Evolutionary conservation across 2,113 vertebrate genomes (phyloP), one percentile per base, ranked within the genome.

Genomic region (Indicator indicator): DNA sequence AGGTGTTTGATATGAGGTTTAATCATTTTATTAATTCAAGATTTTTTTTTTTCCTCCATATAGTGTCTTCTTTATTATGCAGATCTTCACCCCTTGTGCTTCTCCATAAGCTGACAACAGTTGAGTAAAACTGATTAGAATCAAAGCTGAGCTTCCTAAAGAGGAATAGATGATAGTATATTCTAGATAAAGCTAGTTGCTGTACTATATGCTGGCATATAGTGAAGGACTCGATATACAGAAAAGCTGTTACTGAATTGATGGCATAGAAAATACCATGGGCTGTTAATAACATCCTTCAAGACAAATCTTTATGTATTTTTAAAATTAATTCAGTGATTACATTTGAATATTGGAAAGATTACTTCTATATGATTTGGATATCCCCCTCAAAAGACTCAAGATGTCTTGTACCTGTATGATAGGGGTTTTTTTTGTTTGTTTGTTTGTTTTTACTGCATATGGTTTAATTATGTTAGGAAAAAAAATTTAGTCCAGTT

Each of bases 111-210:
- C 54, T 65, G 14, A 89, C 88, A 93, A 85, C 28, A 59, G 36
- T 38, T 82, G 18, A 85, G 40, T 87, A 84, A 87, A 89, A 76
- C 42, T 70, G 70, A 85, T 76, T 82, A 79, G 52, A 95, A 94
- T 75, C 33, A 54, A 42, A 91, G 42, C 56, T 88, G 52, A 60
- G 46, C 36, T 83, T 82, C 59, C 72, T 30, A 76, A 94, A 78
- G 26, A 83, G n/a, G 44, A 83, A 86, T 14, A 81, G 13, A 80
- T 67, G 60, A 74, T 59, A 85, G 26, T 28, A 58, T 27, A 50
- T 48, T 89, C 44, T 65, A 70, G 46, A 58, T 40, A 82, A 80
- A 84, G 79, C 16, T 58, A 69, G 42, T 36, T 5, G 0, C 48
- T 68, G 14, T 59, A 54, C 18, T 78, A n/a, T n/a, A n/a, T 50